A percentile compares a stretch with the other conserved stretches of the same genome.
phyloP scores from a whole-genome alignment of 2,888 invertebrate species.

The Carpatolechia fugitivella region DNA sequence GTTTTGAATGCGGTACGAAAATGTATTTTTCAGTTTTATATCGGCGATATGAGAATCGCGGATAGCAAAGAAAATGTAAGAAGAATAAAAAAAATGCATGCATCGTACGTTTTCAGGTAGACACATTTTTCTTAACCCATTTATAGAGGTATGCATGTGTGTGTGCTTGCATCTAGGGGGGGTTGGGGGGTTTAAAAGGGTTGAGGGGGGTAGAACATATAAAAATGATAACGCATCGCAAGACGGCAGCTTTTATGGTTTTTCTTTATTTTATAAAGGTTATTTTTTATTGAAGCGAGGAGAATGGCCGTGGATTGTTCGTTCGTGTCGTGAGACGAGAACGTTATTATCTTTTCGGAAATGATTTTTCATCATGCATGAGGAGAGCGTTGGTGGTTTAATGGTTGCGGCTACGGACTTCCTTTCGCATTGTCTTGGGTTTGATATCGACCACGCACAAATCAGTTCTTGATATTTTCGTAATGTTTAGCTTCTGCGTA shows the following conservation, averaged over 20 bases:
- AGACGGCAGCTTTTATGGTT: conserved; percentile 79
- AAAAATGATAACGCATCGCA: conserved; percentile 80
- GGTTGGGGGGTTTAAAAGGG: conserved; percentile 45
- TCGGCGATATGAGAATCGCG: conserved; percentile 79
- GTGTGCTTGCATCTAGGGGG: conserved; percentile 53
- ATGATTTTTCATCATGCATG: conserved; percentile 3
- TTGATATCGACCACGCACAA: too few relatives aligned
- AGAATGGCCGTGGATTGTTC: conserved; percentile 32
- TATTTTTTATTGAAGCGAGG: conserved; percentile 64
- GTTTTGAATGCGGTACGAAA: conserved; percentile 43
- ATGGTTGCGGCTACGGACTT: too few relatives aligned
- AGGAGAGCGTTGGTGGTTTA: background rate
- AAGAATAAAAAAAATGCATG: conserved; percentile 73
- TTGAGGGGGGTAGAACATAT: conserved; percentile 64
- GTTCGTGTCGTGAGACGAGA: conserved; percentile 10
- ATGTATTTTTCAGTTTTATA: conserved; percentile 80
- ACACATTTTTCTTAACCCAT: conserved; percentile 80
- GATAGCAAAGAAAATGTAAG: conserved; percentile 77
- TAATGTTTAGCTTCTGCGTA: too few relatives aligned
- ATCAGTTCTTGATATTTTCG: too few relatives aligned
- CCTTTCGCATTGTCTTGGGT: too few relatives aligned
- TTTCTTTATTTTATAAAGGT: conserved; percentile 76
- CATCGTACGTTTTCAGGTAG: conserved; percentile 79
- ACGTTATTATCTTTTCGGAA: conserved; percentile 1
- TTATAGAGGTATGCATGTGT: conserved; percentile 68